Evolutionary conservation across 1,140 invertebrate species (phyloP), one percentile per base, ranked within the genome.

Genomic region (Subanguina moxae): DNA sequence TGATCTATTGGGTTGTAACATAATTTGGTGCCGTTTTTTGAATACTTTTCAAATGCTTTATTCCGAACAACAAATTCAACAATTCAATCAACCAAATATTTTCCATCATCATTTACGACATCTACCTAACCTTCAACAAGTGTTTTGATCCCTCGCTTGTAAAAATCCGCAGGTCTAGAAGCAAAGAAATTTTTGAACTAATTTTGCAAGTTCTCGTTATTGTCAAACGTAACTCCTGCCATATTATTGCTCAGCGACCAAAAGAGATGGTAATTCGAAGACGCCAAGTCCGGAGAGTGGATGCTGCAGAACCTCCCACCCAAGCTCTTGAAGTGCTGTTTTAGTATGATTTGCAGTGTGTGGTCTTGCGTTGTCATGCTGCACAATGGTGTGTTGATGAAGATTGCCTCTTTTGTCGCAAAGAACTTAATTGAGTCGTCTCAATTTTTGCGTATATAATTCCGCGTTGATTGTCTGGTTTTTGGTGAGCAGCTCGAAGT

Each of bases 231-330:
- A 65, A 76, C 78, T 9, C 62, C 76, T 19, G n/a, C 28, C 11
- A 80, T 52, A 13, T 7, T 57, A 62, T 77, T 58, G 19, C 71
- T 9, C 27, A 80, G 48, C 17, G 68, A 27, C 17, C 62, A 15
- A 46, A 85, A 86, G 45, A 86, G 74, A 67, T 84, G 76, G 62
- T 71, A 85, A 46, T 85, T 83, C 64, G 72, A 81, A 72, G 82
- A 82, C 65, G 82, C 78, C 9, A 85, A 57, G 74, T 86, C 84
- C 61, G 80, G 83, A 70, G 72, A 82, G 83, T 76, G 82, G 83
- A 77, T 86, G 83, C 64, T 73, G 63, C 48, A 87, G 84, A 73
- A 83, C 76, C 65, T 85, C 78, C 84, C 82, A 85, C 58, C 77
- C 78, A 67, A 84, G 74, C 76, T 84, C 75, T 46, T 77, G 45